Evolutionary conservation across 2,113 vertebrate species (phyloP), one percentile per base, ranked within the genome.

Genomic region (Melanostigma gelatinosum): DNA sequence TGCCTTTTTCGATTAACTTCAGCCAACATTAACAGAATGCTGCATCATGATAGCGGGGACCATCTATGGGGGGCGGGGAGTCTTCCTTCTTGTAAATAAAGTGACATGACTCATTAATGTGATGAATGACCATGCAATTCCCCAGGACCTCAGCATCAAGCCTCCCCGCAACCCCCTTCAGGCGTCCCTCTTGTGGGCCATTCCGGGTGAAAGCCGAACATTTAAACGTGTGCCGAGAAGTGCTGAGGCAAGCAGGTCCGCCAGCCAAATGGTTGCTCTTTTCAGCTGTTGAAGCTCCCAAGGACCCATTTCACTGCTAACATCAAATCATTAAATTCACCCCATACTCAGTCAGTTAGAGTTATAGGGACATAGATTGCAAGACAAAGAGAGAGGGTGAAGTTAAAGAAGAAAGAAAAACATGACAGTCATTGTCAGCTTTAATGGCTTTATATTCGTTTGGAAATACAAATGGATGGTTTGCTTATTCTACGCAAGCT

Each of bases 171-270:
- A 4, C 60, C 34, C 80, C 85, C 74, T 70, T 70, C 78, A 78
- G 76, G 77, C 58, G 8, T 61, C 70, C 75, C 89, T 88, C 87
- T 75, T 42, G 84, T 77, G 68, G 85, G 81, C 87, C 83, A 85
- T 88, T 91, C 85, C 71, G 79, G 86, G 86, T 88, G 87, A 91
- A 79, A 90, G 86, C 86, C 63, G 79, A 84, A 80, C 83, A 79
- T 91, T 92, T 91, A 91, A 90, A 87, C 61, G 61, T 83, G 79
- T 54, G 65, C 42, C 70, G 78, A 29, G 79, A 89, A 93, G 83
- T 92, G 93, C 94, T 93, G 94, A 95, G 84, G 87, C 92, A 85
- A 93, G 91, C 93, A 92, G 63, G 57, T 90, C 72, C 48, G 16
- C 58, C 24, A 24, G 90, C 88, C 87, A 92, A 93, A 92, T 87